Percentiles rank a stretch among this genome's conserved stretches.
Conservation (phyloP, 1,140 invertebrate species). For the Trypoxylus dichotomus region DNA sequence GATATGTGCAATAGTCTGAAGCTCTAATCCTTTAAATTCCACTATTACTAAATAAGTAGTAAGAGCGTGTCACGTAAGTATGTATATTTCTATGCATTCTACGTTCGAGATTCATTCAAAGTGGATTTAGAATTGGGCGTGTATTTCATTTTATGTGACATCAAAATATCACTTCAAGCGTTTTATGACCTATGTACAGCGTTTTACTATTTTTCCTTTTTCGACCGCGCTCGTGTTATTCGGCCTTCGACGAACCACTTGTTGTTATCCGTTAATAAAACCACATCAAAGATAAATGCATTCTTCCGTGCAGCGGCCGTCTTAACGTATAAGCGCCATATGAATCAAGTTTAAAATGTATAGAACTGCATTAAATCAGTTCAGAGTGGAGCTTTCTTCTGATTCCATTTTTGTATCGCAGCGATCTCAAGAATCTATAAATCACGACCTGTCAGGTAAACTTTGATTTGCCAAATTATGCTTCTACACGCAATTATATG, state of each 20-base stretch:
- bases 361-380: neutral
- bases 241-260: neutral
- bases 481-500: neutral
- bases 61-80: neutral
- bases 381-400: neutral
- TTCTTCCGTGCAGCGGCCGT: neutral
- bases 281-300: slow-evolving; percentile 17
- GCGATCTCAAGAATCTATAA: neutral
- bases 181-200: neutral
- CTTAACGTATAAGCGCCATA: neutral
- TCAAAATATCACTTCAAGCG: slow-evolving; percentile 4
- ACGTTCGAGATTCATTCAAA: neutral
- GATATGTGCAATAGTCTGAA: neutral
- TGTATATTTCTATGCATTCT: neutral
- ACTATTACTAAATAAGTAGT: neutral
- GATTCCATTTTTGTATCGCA: neutral
- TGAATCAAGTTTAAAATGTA: neutral
- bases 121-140: neutral
- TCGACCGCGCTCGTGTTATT: neutral
- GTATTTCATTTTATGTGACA: slow-evolving; percentile 8
- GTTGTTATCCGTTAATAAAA: slow-evolving; percentile 6
- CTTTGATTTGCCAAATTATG: neutral
- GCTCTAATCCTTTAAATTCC: neutral
- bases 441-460: neutral
- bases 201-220: slow-evolving; percentile 14